phyloP scores from a whole-genome alignment of 2,797 vertebrate species.

The Hippocampus kuda region DNA sequence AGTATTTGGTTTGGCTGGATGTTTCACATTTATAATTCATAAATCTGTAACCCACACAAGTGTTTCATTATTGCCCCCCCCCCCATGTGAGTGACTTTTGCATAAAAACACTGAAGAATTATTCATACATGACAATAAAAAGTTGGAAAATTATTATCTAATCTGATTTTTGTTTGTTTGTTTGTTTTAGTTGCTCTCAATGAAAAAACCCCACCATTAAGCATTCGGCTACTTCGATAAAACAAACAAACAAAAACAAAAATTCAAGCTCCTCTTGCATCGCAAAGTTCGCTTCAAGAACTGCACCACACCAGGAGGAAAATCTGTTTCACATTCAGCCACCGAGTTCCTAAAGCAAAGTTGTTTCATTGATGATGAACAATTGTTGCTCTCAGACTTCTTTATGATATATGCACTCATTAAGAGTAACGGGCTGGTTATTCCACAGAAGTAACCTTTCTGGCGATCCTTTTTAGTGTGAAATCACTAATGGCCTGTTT shows the following conservation, averaged over 20 bases:
- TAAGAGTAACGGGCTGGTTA: constrained; percentile 57
- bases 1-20: not conserved
- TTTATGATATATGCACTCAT: constrained; percentile 67
- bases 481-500: constrained; percentile 57
- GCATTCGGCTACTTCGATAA: too few species aligned
- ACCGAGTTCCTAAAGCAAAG: constrained; percentile 45
- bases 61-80: not conserved
- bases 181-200: not conserved
- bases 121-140: not conserved
- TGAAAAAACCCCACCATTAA: not conserved
- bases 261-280: not conserved
- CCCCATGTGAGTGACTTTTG: not conserved
- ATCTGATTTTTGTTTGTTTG: not conserved
- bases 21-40: constrained; percentile 5
- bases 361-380: constrained; percentile 65
- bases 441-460: constrained; percentile 58
- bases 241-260: not conserved
- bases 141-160: not conserved
- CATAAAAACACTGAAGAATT: not conserved
- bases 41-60: not conserved
- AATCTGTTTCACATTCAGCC: constrained; percentile 60
- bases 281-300: constrained; percentile 19
- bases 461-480: constrained; percentile 59
- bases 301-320: constrained; percentile 31
- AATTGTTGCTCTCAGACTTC: constrained; percentile 62